phyloP scores from a whole-genome alignment of 2,113 vertebrate species.

The Orycteropus afer region DNA sequence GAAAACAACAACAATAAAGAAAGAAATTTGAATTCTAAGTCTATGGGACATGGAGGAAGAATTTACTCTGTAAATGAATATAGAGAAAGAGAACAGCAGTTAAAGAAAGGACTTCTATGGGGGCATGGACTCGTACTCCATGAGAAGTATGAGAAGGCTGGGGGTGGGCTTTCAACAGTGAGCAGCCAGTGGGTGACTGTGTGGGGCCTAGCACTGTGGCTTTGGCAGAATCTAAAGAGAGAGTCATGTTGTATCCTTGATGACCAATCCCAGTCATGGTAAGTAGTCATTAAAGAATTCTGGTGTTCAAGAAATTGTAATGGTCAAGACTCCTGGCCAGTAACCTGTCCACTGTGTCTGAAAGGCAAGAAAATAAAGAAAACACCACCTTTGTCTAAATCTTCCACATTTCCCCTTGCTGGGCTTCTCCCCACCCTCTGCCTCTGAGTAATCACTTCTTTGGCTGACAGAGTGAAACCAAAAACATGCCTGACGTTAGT shows the following conservation, averaged over 20 bases:
- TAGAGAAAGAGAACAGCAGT: not conserved
- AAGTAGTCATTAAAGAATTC: not conserved
- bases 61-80: not conserved
- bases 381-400: not conserved
- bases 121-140: not conserved
- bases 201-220: no score
- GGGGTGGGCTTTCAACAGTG: not conserved
- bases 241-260: not conserved
- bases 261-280: not conserved
- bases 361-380: not conserved
- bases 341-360: not conserved
- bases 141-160: not conserved
- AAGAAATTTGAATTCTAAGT: not conserved
- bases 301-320: no score
- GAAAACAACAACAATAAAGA: not conserved
- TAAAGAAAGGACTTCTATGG: not conserved
- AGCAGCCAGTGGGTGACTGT: not conserved
- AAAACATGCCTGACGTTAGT: not conserved
- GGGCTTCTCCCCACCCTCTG: not conserved
- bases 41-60: not conserved
- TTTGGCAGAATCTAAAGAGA: not conserved
- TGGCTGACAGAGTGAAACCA: not conserved
- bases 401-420: not conserved
- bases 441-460: not conserved
- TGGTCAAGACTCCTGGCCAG: rapidly evolving